Base-by-base conservation (phyloP, 2,888 invertebrate species). In the Dynastes maya region DNA sequence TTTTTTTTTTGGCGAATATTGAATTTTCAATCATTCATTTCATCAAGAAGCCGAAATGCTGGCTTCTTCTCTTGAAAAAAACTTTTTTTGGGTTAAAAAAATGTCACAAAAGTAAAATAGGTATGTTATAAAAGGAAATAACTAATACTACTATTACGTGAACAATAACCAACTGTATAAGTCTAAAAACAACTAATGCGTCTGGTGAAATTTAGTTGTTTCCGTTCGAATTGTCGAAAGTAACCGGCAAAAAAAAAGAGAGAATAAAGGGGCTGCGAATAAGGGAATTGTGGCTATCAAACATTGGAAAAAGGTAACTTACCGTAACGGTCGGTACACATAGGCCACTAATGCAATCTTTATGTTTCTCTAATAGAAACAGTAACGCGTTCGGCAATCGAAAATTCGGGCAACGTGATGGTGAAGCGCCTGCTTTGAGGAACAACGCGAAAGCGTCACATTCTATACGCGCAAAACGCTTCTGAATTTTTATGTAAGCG, bases 311-410 rank as follows among this genome's bases (percentile, higher is more conserved):
- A 83, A 85, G 84, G 83, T 86, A 86, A 86, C 86, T 85, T 86
- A 86, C 84, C 86, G 86, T 84, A 86, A 85, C 86, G 83, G 85
- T 86, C 84, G 84, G 85, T 86, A 87, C 86, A 87, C 85, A 86
- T 86, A 85, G 85, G 83, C 67, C 84, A 85, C 86, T 86, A 87
- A 87, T 87, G 87, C 87, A 86, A 86, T 87, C 87, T 87, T 87
- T 87, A 87, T 87, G 87, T 87, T 86, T 85, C 86, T 84, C 85
- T 86, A 87, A 87, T 87, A 87, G 87, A 86, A 86, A 86, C 86
- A 86, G 85, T 85, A 85, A 86, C 85, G 85, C 85, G 85, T 84
- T 81, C 83, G 82, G 85, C 85, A 85, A 85, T 85, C 83, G 84
- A 85, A 85, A 84, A 83, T 27, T n/a, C 55, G n/a, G 40, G 40